Base-by-base conservation (phyloP, 2,888 invertebrate genomes). In the Cistogaster globosa region DNA sequence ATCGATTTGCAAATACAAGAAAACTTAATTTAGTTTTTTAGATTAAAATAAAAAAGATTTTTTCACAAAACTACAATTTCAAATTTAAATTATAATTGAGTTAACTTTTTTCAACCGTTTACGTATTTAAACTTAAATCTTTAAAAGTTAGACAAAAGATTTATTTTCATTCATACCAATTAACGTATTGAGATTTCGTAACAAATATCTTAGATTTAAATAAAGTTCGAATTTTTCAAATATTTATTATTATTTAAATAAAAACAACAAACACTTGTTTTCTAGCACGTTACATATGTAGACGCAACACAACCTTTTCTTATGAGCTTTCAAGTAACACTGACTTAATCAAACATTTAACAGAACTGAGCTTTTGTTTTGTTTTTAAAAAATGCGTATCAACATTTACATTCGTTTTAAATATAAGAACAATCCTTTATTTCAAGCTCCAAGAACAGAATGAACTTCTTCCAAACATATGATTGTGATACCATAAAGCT, bases 271-370 rank as follows among this genome's bases (percentile, higher is more conserved):
- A 3, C 58, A 53, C 48, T 68, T 20, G 6, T 42, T 62, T 18
- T 45, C 18, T 42, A 38, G 51, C 36, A 45, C 65, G 36, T 58
- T 67, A 65, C 1, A 42, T 18, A 55, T 32, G 8, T 32, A 32
- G 32, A 32, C 32, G 8, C 32, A 16, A 22, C 60, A 80, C 82
- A 82, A 79, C 78, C 85, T 82, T 57, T n/a, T 12, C 57, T 14
- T 38, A 53, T 4, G 65, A 79, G 65, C 69, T 63, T 65, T 42
- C 53, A 58, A 60, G 58, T 38, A 55, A 57, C 18, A 85, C 85
- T 85, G 67, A 18, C 22, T 51, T 12, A 42, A 4, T 4, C 32
- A 14, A 42, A 22, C n/a, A 36, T 36, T 20, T 60, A 3, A 9
- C 53, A 16, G n/a, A 9, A 8, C 9, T 6, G 26, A 74, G 72